These are phyloP conservation scores for Tragelaphus imberbis DNA, from an alignment of 2,113 vertebrate species.

Conservation along the genomic window DNA sequence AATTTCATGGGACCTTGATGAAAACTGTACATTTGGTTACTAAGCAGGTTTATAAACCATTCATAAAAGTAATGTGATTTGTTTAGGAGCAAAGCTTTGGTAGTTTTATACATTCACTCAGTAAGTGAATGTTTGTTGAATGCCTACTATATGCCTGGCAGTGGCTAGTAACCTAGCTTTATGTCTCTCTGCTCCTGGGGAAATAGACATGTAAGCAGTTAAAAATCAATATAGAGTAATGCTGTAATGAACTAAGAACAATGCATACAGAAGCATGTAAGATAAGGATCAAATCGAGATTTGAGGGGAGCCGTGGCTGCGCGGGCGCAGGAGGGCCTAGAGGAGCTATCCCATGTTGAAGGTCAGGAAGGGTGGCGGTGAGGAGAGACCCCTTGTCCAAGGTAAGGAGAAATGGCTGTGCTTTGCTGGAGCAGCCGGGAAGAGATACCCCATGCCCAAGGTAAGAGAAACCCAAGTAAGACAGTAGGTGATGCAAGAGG, in stretches of 20 bases:
- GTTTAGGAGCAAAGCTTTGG: not conserved
- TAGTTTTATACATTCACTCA: not conserved
- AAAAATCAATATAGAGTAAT: not conserved
- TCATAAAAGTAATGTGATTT: not conserved
- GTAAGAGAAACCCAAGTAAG: too few species aligned
- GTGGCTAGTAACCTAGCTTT: not conserved
- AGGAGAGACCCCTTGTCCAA: too few species aligned
- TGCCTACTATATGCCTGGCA: not conserved
- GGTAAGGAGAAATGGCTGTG: too few species aligned
- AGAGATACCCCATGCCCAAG: too few species aligned
- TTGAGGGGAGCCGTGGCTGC: not conserved
- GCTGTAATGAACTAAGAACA: not conserved
- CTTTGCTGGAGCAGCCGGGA: too few species aligned
- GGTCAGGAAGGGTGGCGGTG: too few species aligned
- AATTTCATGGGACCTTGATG: not conserved
- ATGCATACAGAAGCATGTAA: not conserved
- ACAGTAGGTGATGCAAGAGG: too few species aligned
- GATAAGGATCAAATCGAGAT: not conserved
- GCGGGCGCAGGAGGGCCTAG: too few species aligned
- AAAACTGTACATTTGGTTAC: not conserved
- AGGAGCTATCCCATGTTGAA: too few species aligned
- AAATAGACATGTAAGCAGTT: not conserved
- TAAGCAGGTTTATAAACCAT: not conserved
- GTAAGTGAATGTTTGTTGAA: not conserved
- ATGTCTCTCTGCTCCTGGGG: not conserved